phyloP scores from a whole-genome alignment of 2,888 invertebrate genomes.

The Drosophila affinis region DNA sequence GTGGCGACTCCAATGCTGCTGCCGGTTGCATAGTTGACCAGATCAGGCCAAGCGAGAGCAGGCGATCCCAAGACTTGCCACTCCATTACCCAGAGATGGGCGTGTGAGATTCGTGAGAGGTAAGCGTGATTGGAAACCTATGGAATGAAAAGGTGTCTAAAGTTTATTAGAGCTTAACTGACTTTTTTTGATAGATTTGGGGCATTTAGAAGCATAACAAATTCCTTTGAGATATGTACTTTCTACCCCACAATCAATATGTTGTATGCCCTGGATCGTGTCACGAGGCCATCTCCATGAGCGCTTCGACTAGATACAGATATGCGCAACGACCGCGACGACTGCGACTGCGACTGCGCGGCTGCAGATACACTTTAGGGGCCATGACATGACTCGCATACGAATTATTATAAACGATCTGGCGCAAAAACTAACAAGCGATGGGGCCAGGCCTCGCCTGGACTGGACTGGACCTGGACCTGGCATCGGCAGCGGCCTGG shows the following conservation, averaged over 20 bases:
- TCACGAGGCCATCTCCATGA: constrained; percentile 22
- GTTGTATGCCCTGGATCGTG: neutral
- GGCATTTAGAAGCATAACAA: too few species aligned
- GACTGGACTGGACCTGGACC: constrained; percentile 25
- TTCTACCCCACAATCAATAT: neutral
- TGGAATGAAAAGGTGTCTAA: too few species aligned
- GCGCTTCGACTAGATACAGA: constrained; percentile 67
- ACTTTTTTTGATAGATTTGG: too few species aligned
- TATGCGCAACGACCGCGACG: constrained; percentile 59
- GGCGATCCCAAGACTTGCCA: constrained; percentile 15
- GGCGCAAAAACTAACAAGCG: constrained; percentile 77
- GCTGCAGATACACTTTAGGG: constrained; percentile 79
- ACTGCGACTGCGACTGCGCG: constrained; percentile 48
- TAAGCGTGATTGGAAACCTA: neutral
- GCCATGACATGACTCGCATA: constrained; percentile 82
- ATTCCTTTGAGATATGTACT: neutral
- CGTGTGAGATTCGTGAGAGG: constrained; percentile 14
- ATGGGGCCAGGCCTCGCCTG: constrained; percentile 41
- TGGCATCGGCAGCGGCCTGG: constrained; percentile 15
- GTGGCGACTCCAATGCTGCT: constrained; percentile 15
- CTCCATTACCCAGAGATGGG: constrained; percentile 28
- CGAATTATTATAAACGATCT: constrained; percentile 81
- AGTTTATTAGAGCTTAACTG: too few species aligned
- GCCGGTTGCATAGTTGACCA: constrained; percentile 72
- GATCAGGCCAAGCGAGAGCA: constrained; percentile 46